A percentile compares a stretch with the other conserved stretches of the same genome.
Evolutionary conservation across 2,113 vertebrate species (phyloP).

Genomic region (Marcusenius ussheri): DNA sequence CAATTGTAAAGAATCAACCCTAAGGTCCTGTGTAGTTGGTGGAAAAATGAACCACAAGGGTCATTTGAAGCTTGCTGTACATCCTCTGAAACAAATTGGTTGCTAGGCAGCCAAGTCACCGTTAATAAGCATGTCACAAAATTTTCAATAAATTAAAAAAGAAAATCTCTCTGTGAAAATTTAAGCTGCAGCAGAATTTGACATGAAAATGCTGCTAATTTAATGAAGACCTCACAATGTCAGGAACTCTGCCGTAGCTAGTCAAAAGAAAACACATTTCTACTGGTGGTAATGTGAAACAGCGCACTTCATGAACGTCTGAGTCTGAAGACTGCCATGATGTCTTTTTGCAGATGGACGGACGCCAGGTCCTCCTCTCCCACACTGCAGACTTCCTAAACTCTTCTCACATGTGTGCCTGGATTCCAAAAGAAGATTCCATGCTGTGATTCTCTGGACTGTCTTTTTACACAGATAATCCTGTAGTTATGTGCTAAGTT

Average conservation of each 20-base stretch:
- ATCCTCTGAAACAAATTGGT: slow-evolving; percentile 5
- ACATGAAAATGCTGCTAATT: background rate
- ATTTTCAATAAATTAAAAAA: background rate
- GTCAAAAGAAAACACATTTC: background rate
- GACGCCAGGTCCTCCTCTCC: background rate
- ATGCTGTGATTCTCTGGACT: background rate
- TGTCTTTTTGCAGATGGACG: background rate
- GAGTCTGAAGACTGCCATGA: background rate
- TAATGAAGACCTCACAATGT: background rate
- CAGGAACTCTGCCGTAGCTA: background rate
- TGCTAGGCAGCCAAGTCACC: slow-evolving; percentile 8
- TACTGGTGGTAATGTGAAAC: background rate
- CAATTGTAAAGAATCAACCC: background rate
- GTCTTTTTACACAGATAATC: background rate
- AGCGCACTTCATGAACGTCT: background rate
- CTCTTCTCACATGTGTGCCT: background rate
- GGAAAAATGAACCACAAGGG: background rate
- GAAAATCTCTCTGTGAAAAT: background rate
- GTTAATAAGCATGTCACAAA: background rate
- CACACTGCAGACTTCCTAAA: background rate
- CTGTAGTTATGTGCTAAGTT: background rate
- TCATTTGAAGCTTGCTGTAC: background rate
- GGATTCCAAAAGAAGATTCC: background rate
- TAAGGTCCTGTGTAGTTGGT: background rate
- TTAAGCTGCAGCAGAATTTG: background rate